Base-by-base conservation (phyloP, 2,113 vertebrate species). In the Peromyscus californicus region DNA sequence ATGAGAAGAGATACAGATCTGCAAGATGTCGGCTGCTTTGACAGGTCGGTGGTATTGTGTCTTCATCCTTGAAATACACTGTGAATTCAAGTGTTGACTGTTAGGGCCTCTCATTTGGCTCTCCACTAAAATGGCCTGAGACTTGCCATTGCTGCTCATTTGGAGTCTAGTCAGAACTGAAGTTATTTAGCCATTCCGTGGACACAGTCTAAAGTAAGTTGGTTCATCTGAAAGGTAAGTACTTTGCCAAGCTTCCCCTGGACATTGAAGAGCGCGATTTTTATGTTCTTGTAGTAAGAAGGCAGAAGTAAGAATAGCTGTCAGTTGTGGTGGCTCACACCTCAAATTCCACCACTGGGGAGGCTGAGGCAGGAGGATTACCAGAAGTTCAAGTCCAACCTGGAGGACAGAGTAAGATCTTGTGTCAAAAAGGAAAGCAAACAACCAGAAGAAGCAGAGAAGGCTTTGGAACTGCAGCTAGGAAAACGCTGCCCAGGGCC, bases 1-100 rank as follows among this genome's bases (percentile, higher is more conserved):
- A 13, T 21, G 13, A 54, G 48, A 26, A 54, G 21, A 83, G 5
- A 59, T 7, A 29, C 2, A 51, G 61, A 79, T 67, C 67, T 51
- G 51, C 2, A 61, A 83, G 85, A 21, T 70, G 21, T 78, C 13
- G 0, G 3, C 70, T 61, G 48, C 83, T 86, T 89, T 83, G 51
- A 93, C 90, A 94, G 91, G 91, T 86, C 45, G 57, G 22, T 91
- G 57, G 57, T 93, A 45, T 67, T 88, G 54, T 61, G 7, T 63
- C n/a, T 36, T 21, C 1, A 39, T 76, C 79, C 91, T 84, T 96
- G 22, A 72, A 54, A 29, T 12, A 48, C n/a, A 57, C 21, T 45
- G 29, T 96, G 89, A 97, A 93, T 54, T 76, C 72, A 82, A 69
- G 17, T 36, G 45, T 63, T 72, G 78, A 63, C 45, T 85, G 75